Evolutionary conservation across 2,888 invertebrate genomes (phyloP).

Genomic region (Bombyx huttoni): DNA sequence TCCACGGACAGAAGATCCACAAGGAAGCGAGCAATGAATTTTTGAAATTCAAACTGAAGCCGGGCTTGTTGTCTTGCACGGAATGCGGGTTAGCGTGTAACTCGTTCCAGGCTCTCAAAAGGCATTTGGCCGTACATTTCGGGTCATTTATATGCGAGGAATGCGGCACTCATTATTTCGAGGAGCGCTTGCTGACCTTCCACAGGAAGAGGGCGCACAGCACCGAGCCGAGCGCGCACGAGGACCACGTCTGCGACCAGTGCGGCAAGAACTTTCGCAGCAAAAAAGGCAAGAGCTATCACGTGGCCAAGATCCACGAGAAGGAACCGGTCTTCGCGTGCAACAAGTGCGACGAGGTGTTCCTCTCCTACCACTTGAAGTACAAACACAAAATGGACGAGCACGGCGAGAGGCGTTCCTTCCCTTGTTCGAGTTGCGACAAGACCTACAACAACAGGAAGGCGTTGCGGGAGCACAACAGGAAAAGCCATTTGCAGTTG

Average conservation of each 20-base stretch:
- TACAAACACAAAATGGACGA: constrained; percentile 27
- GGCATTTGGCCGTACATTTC: constrained; percentile 32
- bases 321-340: constrained; percentile 25
- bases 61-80: constrained; percentile 24
- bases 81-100: constrained; percentile 29
- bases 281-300: constrained; percentile 21
- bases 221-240: constrained; percentile 31
- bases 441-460: constrained; percentile 30
- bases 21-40: constrained; percentile 28
- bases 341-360: constrained; percentile 23
- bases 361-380: constrained; percentile 18
- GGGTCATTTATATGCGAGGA: constrained; percentile 32
- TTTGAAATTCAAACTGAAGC: constrained; percentile 38
- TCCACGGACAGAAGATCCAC: constrained; percentile 25
- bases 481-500: constrained; percentile 25
- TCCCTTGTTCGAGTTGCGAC: constrained; percentile 29
- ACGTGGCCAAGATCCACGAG: constrained; percentile 20
- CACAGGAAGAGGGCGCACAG: constrained; percentile 20
- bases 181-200: constrained; percentile 30
- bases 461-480: constrained; percentile 27
- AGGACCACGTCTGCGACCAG: constrained; percentile 40
- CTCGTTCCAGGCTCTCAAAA: constrained; percentile 27
- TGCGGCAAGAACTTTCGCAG: constrained; percentile 32
- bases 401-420: constrained; percentile 24
- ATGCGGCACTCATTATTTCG: constrained; percentile 40